These are phyloP conservation scores for Cyrtonyx montezumae DNA, from an alignment of 2,113 vertebrate species.

Conservation along the genomic window DNA sequence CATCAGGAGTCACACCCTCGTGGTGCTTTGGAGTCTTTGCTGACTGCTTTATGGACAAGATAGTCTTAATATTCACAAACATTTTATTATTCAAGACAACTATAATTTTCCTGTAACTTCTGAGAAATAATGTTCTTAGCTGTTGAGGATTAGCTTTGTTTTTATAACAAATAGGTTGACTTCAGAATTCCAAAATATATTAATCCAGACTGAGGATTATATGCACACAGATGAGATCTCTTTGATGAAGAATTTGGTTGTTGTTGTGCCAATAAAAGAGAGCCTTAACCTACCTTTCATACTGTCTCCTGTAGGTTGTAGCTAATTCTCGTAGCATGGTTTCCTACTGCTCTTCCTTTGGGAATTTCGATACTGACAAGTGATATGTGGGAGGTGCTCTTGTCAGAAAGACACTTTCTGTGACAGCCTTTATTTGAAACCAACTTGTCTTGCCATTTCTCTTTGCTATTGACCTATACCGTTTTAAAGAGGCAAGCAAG, in stretches of 20 bases:
- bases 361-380: neutral
- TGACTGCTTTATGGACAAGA: rapidly evolving
- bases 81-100: neutral
- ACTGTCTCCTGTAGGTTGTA: neutral
- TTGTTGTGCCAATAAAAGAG: neutral
- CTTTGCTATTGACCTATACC: neutral
- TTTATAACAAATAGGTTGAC: neutral
- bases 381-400: neutral
- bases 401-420: neutral
- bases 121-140: neutral
- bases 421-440: neutral
- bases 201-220: neutral
- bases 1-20: neutral
- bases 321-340: neutral
- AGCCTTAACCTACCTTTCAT: neutral
- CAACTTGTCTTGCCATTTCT: neutral
- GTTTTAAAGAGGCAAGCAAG: neutral
- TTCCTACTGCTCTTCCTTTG: neutral
- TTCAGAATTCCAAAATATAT: neutral
- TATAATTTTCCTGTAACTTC: neutral
- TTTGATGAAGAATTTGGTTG: neutral
- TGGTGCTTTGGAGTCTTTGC: neutral
- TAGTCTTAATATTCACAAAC: neutral
- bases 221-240: neutral
- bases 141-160: neutral